A percentile compares a stretch with the other conserved stretches of the same genome.
phyloP scores from a whole-genome alignment of 23 tunicate genomes.

The Trididemnum clinides region DNA sequence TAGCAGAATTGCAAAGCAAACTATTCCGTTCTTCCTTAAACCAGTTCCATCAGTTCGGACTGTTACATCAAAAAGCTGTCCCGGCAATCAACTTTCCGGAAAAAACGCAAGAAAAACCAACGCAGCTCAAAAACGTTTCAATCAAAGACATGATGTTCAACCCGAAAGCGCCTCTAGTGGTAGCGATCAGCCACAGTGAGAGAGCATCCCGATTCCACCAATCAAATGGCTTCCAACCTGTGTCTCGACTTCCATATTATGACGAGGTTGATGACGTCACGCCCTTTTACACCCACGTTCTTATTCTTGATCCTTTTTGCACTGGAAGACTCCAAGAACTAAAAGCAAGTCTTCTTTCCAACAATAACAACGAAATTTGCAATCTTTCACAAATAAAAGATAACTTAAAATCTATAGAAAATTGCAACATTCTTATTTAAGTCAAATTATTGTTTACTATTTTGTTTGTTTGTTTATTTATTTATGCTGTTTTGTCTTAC shows the following conservation, averaged over 20 bases:
- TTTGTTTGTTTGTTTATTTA: too few species aligned
- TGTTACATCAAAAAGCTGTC: constrained; percentile 26
- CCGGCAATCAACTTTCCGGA: not conserved
- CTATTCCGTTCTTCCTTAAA: constrained; percentile 23
- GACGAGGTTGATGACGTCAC: constrained; percentile 18
- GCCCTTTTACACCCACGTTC: constrained; percentile 59
- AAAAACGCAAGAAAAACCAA: not conserved
- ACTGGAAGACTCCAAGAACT: constrained; percentile 50
- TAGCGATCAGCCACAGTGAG: constrained; percentile 79
- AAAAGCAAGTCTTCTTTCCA: not conserved
- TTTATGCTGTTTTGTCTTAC: too few species aligned
- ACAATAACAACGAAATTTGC: too few species aligned
- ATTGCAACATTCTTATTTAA: too few species aligned
- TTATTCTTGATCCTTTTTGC: constrained; percentile 59
- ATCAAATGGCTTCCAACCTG: constrained; percentile 70
- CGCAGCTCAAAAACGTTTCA: not conserved
- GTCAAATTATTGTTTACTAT: too few species aligned
- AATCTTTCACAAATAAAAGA: too few species aligned
- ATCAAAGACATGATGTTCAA: constrained; percentile 3
- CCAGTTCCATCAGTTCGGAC: not conserved
- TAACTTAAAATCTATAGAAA: too few species aligned
- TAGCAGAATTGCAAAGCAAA: not conserved
- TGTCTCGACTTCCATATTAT: constrained; percentile 55
- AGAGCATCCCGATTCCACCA: constrained; percentile 66
- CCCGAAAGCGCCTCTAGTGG: constrained; percentile 46